Percentiles rank a stretch among this genome's conserved stretches.
These are phyloP conservation scores for Prolemur simus DNA, from an alignment of 2,113 vertebrate species.

Conservation along the genomic window DNA sequence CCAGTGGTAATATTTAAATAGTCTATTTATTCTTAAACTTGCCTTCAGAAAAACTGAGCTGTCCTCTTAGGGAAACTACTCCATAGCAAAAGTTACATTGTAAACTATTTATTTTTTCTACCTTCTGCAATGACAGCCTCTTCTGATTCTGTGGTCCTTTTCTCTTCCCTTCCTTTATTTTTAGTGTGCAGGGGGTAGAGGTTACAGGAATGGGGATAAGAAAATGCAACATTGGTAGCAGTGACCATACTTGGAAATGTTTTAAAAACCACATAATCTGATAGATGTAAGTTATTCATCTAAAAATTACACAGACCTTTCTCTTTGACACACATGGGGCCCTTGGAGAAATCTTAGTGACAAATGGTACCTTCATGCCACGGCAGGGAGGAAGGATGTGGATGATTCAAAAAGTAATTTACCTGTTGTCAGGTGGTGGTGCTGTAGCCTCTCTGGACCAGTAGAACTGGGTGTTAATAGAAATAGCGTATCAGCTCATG, in stretches of 20 bases:
- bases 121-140: not conserved
- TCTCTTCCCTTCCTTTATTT: not conserved
- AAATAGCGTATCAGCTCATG: not conserved
- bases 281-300: not conserved
- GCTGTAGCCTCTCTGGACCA: not conserved
- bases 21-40: not conserved
- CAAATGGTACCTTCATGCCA: not conserved
- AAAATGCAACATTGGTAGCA: not conserved
- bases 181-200: not conserved
- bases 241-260: not conserved
- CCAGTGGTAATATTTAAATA: not conserved
- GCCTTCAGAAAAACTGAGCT: not conserved
- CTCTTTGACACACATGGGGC: not conserved
- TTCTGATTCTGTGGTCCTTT: not conserved
- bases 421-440: not conserved
- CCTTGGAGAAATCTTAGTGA: not conserved
- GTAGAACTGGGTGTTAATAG: not conserved
- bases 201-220: not conserved
- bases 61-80: not conserved
- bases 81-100: not conserved
- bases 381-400: not conserved
- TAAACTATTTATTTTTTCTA: not conserved
- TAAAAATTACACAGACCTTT: not conserved
- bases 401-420: not conserved
- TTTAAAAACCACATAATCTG: not conserved